Percentiles rank a stretch among this genome's conserved stretches.
These are phyloP conservation scores for Psephotus haematonotus DNA, from an alignment of 2,113 vertebrate species.

Conservation along the genomic window DNA sequence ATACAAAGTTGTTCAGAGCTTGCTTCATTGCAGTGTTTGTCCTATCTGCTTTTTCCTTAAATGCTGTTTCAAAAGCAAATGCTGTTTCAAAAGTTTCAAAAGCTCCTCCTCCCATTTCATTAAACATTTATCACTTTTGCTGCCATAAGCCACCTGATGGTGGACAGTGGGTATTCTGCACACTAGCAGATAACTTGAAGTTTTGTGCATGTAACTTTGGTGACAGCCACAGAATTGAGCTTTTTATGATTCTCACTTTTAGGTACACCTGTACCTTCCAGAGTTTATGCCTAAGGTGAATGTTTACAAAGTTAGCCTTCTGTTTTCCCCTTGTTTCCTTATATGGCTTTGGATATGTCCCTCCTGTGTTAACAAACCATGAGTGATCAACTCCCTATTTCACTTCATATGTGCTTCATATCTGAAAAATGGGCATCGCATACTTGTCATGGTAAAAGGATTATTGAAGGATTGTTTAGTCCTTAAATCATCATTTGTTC, in stretches of 20 bases:
- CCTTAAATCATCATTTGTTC: neutral
- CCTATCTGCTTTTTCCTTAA: neutral
- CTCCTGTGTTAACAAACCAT: neutral
- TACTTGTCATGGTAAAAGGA: neutral
- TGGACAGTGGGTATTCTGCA: neutral
- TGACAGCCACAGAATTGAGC: neutral
- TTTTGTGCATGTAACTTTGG: neutral
- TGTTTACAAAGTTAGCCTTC: neutral
- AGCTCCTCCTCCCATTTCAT: neutral
- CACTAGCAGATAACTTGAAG: neutral
- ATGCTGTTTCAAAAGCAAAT: neutral
- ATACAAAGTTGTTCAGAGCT: slow-evolving; percentile 49
- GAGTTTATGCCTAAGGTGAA: neutral
- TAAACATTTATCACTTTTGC: neutral
- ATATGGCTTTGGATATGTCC: neutral
- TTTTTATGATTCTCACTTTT: neutral
- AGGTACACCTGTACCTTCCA: neutral
- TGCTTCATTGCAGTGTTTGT: neutral
- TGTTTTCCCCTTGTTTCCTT: neutral
- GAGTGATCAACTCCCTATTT: accelerated
- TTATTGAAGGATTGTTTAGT: neutral
- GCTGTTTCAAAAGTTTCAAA: neutral
- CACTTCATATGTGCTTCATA: neutral
- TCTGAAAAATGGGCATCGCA: neutral
- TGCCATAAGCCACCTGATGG: neutral